Conservation (phyloP, 2,113 vertebrate species). For the Oryzias celebensis region DNA sequence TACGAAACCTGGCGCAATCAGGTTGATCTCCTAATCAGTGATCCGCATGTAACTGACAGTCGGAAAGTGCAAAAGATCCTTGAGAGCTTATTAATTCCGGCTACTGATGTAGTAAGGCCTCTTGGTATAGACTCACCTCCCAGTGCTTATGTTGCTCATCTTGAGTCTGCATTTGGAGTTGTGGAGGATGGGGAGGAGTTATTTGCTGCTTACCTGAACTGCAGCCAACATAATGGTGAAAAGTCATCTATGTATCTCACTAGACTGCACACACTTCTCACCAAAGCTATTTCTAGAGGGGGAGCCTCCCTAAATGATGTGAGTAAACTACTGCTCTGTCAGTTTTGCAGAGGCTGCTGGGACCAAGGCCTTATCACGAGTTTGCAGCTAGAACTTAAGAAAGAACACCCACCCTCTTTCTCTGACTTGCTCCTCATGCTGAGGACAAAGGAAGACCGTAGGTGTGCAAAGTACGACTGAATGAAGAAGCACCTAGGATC, state of each 20-base stretch:
- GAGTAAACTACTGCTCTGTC: neutral
- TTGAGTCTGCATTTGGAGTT: constrained; percentile 30
- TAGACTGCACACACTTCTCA: neutral
- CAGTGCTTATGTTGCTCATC: constrained; percentile 13
- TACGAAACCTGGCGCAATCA: constrained; percentile 1
- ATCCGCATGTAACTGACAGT: neutral
- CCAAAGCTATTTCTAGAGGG: constrained; percentile 1
- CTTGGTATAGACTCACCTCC: neutral
- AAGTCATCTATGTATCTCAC: constrained; percentile 4
- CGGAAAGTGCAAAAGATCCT: neutral
- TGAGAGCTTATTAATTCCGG: constrained; percentile 19
- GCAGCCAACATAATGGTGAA: too few relatives aligned
- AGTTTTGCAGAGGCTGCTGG: constrained; percentile 7
- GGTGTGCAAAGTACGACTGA: too few relatives aligned
- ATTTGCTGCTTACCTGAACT: too few relatives aligned
- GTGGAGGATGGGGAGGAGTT: too few relatives aligned
- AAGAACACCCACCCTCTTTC: neutral
- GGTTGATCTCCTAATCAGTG: neutral
- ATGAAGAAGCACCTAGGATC: too few relatives aligned
- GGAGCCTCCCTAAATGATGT: neutral
- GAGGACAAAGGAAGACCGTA: neutral
- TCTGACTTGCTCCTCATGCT: neutral
- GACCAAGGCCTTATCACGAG: constrained; percentile 1
- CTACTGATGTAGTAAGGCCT: constrained; percentile 21
- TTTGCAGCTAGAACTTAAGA: neutral